Evolutionary conservation across 2,113 vertebrate species (phyloP).

Genomic region (Cryptotis parvus): DNA sequence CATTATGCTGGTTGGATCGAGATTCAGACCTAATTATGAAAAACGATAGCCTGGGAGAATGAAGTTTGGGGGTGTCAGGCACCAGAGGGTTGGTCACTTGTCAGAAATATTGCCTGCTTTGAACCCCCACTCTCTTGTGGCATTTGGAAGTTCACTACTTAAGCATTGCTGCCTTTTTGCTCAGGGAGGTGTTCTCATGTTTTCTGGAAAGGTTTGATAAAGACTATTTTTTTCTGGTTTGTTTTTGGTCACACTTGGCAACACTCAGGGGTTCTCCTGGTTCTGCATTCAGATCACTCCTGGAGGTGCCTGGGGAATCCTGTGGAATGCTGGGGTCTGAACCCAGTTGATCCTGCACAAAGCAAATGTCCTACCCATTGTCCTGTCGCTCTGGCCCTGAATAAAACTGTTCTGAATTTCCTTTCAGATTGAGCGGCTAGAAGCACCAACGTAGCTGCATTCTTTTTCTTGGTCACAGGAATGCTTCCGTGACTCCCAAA

Average conservation of each 20-base stretch:
- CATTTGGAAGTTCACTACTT: not conserved
- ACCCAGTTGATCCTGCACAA: too few species aligned
- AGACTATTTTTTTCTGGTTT: not conserved
- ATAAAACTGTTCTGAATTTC: not conserved
- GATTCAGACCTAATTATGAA: conserved; percentile 61
- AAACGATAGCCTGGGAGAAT: not conserved
- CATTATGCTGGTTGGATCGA: conserved; percentile 41
- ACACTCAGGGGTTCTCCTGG: too few species aligned
- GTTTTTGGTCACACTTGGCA: too few species aligned
- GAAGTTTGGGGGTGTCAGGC: conserved; percentile 3
- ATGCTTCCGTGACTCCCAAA: not conserved
- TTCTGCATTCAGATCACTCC: too few species aligned
- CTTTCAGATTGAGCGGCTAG: not conserved
- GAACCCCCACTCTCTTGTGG: not conserved
- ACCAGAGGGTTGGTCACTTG: not conserved
- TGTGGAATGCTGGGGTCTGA: too few species aligned
- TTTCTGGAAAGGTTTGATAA: conserved; percentile 15
- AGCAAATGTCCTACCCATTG: too few species aligned
- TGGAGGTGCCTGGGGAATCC: too few species aligned
- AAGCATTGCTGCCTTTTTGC: not conserved
- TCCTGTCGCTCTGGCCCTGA: too few species aligned
- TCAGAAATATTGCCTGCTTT: not conserved
- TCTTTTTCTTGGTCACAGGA: not conserved
- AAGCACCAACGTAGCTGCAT: not conserved
- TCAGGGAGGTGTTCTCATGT: not conserved